Base-by-base conservation (phyloP, 2,888 invertebrate genomes). In the Amphipyra tragopoginis region DNA sequence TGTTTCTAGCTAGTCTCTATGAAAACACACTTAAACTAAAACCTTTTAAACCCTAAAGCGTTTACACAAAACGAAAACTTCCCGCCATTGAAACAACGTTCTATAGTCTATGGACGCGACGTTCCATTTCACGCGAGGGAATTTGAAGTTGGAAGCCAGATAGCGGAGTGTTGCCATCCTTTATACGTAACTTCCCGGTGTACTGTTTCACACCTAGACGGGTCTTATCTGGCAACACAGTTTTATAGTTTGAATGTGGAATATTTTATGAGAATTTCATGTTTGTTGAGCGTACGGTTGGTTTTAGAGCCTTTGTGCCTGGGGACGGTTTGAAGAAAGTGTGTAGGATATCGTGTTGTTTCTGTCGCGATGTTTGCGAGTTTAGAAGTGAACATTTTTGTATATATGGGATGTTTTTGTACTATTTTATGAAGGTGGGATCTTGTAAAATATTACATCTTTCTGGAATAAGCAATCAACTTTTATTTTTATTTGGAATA, bases 101-200 rank as follows among this genome's bases (percentile, higher is more conserved):
- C 72, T 61, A 57, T 58, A 72, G 52, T 72, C 72, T 76, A 61
- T 58, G 66, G 15, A 21, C 10, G 51, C 56, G 56, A 50, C 67
- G 60, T 76, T 71, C 53, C 60, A 64, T 67, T 76, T 65, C 52
- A 64, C 67, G 48, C 67, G 33, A 36, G 67, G 43, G 58, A 64
- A 65, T 68, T 70, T 62, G 38, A 77, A 78, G 64, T 79, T 74
- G 49, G 62, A 55, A 67, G 38, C 38, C 54, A 65, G 80, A 77
- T 79, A 74, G 61, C 52, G 48, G 47, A 71, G 59, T 74, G 60
- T 61, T 59, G 52, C 65, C 42, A 64, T 79, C 77, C 67, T 71
- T 71, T 79, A 64, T 74, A 77, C 51, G 52, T 59, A 72, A 77
- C 66, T 79, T 74, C 59, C 2, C 21, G 21, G 47, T 14, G 13